Percentiles rank a stretch among this genome's conserved stretches.
Conservation (phyloP, 2,888 invertebrate genomes). For the Alloscopus bannaensis region DNA sequence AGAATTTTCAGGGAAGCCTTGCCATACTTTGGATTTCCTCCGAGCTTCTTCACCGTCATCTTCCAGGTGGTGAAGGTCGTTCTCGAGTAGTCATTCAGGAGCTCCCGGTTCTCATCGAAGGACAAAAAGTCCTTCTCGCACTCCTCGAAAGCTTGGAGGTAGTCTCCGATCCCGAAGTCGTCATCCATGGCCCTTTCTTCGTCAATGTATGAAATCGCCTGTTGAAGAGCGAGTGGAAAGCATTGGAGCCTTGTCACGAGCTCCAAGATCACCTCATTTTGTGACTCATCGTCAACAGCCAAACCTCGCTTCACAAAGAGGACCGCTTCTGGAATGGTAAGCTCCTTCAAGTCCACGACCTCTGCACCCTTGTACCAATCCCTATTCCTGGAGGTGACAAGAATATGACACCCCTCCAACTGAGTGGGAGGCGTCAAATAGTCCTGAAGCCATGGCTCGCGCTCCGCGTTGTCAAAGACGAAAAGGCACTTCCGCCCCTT, state of each 20-base stretch:
- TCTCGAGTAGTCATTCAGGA: conserved; percentile 3
- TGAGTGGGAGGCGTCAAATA: background rate
- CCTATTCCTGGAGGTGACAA: conserved; percentile 1
- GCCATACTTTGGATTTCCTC: background rate
- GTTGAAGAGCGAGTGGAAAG: conserved; percentile 15
- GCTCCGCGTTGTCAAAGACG: conserved; percentile 17
- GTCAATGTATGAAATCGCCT: conserved; percentile 13
- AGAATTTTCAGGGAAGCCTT: background rate
- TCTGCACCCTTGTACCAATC: background rate
- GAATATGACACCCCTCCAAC: background rate
- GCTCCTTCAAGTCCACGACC: background rate
- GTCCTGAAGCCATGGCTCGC: background rate
- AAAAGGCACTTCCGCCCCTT: background rate
- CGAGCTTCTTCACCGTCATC: background rate
- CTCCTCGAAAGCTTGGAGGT: background rate
- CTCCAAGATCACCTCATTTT: background rate
- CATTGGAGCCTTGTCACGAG: background rate
- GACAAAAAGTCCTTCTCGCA: background rate
- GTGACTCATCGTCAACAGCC: background rate
- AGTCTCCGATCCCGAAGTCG: background rate
- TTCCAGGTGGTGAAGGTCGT: conserved; percentile 19
- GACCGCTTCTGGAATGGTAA: background rate
- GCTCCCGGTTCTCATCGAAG: background rate
- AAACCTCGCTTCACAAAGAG: background rate
- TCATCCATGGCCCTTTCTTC: background rate